Percentiles rank a stretch among this genome's conserved stretches.
Evolutionary conservation across 2,113 vertebrate species (phyloP).

Genomic region (Erinaceus europaeus): DNA sequence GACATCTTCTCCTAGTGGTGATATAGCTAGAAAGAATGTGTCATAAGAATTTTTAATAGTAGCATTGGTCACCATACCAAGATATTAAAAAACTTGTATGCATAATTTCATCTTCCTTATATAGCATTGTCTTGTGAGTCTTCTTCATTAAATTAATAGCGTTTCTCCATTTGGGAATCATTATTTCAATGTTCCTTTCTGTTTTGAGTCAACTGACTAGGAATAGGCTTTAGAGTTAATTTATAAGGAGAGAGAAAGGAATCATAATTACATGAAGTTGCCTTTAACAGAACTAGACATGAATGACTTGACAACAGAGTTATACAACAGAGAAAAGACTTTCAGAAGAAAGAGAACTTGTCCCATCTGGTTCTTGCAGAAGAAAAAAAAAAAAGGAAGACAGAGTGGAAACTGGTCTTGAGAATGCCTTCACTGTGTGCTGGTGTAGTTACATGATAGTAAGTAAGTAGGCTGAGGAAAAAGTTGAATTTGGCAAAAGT

Average conservation of each 20-base stretch:
- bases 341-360: background rate
- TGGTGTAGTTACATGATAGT: background rate
- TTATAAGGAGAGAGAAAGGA: conserved; percentile 27
- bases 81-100: background rate
- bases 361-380: background rate
- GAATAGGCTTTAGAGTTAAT: conserved; percentile 49
- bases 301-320: background rate
- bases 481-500: background rate
- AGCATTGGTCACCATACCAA: background rate
- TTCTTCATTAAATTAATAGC: background rate
- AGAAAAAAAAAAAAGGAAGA: background rate
- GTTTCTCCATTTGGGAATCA: background rate
- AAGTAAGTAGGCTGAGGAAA: no score
- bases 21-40: background rate
- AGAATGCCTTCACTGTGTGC: fast-evolving
- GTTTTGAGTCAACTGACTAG: conserved; percentile 34
- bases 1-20: background rate
- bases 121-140: background rate
- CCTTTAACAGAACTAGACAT: conserved; percentile 35
- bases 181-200: conserved; percentile 35
- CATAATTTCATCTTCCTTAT: background rate
- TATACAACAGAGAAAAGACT: background rate
- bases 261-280: conserved; percentile 47
- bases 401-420: background rate
- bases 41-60: background rate